Base-by-base conservation (phyloP, 2,797 vertebrate genomes). In the Lycodopsis pacificus region DNA sequence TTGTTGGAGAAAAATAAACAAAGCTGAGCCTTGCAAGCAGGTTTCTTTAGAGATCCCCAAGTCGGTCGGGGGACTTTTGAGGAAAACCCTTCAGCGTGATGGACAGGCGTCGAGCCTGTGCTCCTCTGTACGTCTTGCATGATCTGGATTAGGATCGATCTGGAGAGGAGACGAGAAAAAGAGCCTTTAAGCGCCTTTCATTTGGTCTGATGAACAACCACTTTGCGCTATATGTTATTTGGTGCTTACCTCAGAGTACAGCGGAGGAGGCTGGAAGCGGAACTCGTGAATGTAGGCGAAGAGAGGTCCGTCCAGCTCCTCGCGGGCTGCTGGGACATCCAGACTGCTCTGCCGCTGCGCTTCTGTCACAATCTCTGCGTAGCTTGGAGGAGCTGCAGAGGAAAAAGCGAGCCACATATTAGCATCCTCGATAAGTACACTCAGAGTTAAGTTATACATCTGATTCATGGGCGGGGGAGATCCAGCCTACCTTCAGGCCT, bases 221-320 rank as follows among this genome's bases (percentile, higher is more conserved):
- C 2, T 54, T 38, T 20, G 30, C 20, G 46, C 1, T 0, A 0
- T 0, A 0, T 42, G 30, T 19, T 53, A 32, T 54, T 17, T 53
- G 59, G 90, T 93, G 66, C 93, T 89, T 93, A 99, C 98, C 95
- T 98, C 98, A 77, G 98, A 99, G 91, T 99, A 99, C 75, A 99
- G 97, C 44, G 98, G 98, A 53, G 98, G 98, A 30, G 98, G 98
- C 91, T 98, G 95, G 91, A 97, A 99, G 83, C 98, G 96, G 85
- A 99, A 99, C 94, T 99, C 98, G n/a, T 99, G 98, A 91, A 99
- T 99, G 89, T 99, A 99, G 64, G 98, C 97, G 40, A 99, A 97
- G 66, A 99, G 95, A 73, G 97, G 97, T 84, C 97, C 97, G 62
- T 99, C 97, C 32, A 97, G 96, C 75, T 98, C 96, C 69, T 98